Conservation (phyloP, 2,113 vertebrate genomes). For the Clarias gariepinus region DNA sequence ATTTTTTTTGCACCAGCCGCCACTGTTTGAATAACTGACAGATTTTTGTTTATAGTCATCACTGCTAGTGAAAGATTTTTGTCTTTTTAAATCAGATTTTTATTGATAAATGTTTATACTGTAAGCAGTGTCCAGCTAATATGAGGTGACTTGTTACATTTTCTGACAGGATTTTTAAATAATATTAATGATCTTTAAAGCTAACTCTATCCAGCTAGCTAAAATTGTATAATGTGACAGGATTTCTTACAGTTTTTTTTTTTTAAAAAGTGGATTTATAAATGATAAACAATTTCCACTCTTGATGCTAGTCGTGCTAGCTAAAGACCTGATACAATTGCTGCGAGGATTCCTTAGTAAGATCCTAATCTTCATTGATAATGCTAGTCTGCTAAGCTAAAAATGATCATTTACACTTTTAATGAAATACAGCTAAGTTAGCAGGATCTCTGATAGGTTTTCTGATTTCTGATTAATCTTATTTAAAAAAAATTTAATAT, state of each 20-base stretch:
- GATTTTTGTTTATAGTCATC: neutral
- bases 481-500: neutral
- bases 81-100: neutral
- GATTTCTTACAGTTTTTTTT: neutral
- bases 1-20: too few species aligned
- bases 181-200: neutral
- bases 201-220: neutral
- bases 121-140: neutral
- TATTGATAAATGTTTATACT: neutral
- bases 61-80: neutral
- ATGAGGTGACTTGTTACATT: neutral
- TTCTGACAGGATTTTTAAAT: conserved; percentile 2
- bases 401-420: neutral
- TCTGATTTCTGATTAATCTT: too few species aligned
- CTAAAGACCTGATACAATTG: neutral
- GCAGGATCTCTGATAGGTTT: neutral
- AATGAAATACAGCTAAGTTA: neutral
- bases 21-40: neutral
- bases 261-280: neutral
- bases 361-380: neutral
- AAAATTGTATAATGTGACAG: neutral
- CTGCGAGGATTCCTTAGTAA: neutral
- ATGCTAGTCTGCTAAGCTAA: neutral
- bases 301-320: neutral
- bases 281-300: neutral